Conservation (phyloP, 1,140 invertebrate genomes). For the Mercenaria mercenaria region DNA sequence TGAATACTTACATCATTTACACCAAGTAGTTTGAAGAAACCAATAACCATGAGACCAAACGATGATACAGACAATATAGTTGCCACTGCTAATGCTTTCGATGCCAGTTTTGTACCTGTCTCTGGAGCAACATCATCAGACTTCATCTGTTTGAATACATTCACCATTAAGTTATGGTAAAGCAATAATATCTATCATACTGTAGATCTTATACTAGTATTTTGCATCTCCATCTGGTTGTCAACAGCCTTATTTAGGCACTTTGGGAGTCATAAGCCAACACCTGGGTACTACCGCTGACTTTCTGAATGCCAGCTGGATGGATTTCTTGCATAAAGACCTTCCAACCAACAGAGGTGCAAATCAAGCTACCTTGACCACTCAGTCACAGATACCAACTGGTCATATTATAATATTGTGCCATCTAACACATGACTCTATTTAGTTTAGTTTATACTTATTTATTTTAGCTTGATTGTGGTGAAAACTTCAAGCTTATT, state of each 20-base stretch:
- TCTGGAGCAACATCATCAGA: slow-evolving; percentile 90
- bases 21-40: slow-evolving; percentile 95
- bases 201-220: slow-evolving; percentile 2
- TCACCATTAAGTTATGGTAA: too few species aligned
- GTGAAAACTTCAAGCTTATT: too few species aligned
- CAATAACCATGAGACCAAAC: slow-evolving; percentile 92
- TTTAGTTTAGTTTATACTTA: too few species aligned
- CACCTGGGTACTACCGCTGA: too few species aligned
- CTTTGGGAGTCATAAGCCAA: background rate
- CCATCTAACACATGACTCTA: too few species aligned
- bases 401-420: too few species aligned
- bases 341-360: too few species aligned
- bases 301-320: too few species aligned
- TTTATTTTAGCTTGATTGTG: too few species aligned
- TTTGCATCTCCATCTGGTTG: background rate
- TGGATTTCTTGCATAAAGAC: too few species aligned
- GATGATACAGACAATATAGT: slow-evolving; percentile 94
- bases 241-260: background rate
- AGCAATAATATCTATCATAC: background rate
- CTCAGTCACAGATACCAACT: too few species aligned
- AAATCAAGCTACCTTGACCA: too few species aligned
- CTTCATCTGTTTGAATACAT: slow-evolving; percentile 86
- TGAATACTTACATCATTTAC: slow-evolving; percentile 89
- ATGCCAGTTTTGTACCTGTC: slow-evolving; percentile 92
- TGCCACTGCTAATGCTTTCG: slow-evolving; percentile 93